Percentiles rank a stretch among this genome's conserved stretches.
Evolutionary conservation across 2,797 vertebrate species (phyloP).

Genomic region (Tiaroga cobitis): DNA sequence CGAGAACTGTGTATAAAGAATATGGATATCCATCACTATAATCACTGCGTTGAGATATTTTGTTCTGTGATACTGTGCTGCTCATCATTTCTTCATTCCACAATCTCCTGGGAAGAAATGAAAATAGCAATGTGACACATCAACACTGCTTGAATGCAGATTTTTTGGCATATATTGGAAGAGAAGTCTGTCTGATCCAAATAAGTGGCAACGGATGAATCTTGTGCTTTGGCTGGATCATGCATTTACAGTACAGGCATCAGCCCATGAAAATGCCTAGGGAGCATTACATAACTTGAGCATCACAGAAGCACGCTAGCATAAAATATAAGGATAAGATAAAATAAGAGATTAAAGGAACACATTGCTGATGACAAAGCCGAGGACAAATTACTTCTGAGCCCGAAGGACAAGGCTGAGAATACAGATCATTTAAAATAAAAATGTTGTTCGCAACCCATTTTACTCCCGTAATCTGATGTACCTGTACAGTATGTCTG

Average conservation of each 20-base stretch:
- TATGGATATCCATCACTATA: slow-evolving; percentile 20
- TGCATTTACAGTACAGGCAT: slow-evolving; percentile 46
- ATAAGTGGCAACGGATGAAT: slow-evolving; percentile 41
- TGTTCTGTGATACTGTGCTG: slow-evolving; percentile 38
- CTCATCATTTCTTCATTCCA: slow-evolving; percentile 48
- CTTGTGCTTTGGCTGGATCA: slow-evolving; percentile 35
- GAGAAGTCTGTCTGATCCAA: slow-evolving; percentile 40
- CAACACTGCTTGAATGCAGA: slow-evolving; percentile 49
- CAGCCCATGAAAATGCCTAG: slow-evolving; percentile 39
- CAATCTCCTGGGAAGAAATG: slow-evolving; percentile 51
- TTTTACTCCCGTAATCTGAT: slow-evolving; percentile 14
- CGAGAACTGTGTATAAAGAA: background rate
- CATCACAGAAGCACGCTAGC: slow-evolving; percentile 20
- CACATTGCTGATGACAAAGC: slow-evolving; percentile 35
- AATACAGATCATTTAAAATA: slow-evolving; percentile 3
- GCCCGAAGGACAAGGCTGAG: background rate
- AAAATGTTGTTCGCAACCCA: background rate
- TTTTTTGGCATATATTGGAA: slow-evolving; percentile 49
- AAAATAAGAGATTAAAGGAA: slow-evolving; percentile 49
- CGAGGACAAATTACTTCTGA: slow-evolving; percentile 2
- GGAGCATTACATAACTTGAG: slow-evolving; percentile 44
- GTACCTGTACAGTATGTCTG: background rate
- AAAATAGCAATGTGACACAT: slow-evolving; percentile 52
- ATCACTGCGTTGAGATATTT: slow-evolving; percentile 31
- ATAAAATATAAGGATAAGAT: slow-evolving; percentile 52